Conservation (phyloP, 2,888 invertebrate genomes). For the Octonoba sinensis region DNA sequence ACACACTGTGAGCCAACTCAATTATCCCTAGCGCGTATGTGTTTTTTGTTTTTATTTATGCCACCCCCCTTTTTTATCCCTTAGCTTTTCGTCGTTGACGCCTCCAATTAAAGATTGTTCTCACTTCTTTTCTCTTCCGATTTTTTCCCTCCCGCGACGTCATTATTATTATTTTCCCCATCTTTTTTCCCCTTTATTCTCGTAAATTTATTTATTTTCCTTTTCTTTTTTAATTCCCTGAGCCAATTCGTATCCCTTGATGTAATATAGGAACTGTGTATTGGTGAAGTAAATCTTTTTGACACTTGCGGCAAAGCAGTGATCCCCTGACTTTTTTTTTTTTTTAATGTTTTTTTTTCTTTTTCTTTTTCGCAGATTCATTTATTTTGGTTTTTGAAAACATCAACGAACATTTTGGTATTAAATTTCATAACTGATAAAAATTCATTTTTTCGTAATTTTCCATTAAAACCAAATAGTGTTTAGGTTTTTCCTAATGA, state of each 20-base stretch:
- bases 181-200: constrained; percentile 9
- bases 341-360: not conserved
- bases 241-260: constrained; percentile 40
- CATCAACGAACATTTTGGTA: too few species aligned
- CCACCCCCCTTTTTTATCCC: constrained; percentile 9
- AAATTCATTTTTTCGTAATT: too few species aligned
- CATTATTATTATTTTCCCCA: constrained; percentile 11
- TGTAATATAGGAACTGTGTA: constrained; percentile 19
- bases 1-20: constrained; percentile 45
- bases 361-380: not conserved
- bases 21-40: constrained; percentile 42
- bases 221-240: constrained; percentile 28
- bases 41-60: constrained; percentile 26
- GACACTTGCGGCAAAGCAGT: constrained; percentile 47
- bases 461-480: too few species aligned
- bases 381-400: too few species aligned
- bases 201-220: constrained; percentile 7
- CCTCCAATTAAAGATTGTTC: constrained; percentile 61
- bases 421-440: too few species aligned
- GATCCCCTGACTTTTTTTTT: constrained; percentile 40
- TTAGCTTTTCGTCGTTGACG: constrained; percentile 34
- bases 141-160: constrained; percentile 7
- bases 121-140: constrained; percentile 35
- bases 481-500: too few species aligned
- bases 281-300: constrained; percentile 45